phyloP scores from a whole-genome alignment of 2,797 vertebrate species.

The Myripristis murdjan region DNA sequence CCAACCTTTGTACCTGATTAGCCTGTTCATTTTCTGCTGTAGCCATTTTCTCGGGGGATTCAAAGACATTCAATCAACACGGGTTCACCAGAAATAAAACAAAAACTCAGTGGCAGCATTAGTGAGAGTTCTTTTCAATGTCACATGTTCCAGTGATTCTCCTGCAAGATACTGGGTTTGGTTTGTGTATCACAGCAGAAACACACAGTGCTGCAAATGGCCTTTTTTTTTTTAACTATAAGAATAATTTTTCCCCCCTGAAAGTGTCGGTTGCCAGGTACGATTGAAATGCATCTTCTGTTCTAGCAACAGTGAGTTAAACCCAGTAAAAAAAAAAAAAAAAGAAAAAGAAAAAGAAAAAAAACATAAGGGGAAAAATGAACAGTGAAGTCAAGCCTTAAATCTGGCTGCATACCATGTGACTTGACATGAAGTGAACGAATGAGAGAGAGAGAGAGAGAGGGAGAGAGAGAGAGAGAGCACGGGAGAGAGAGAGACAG shows the following conservation, averaged over 20 bases:
- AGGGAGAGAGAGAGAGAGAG: slow-evolving; percentile 23
- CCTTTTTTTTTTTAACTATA: neutral
- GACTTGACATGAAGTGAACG: slow-evolving; percentile 74
- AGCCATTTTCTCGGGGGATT: slow-evolving; percentile 54
- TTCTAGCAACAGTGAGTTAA: slow-evolving; percentile 62
- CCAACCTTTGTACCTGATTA: slow-evolving; percentile 70
- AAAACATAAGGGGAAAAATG: slow-evolving; percentile 40
- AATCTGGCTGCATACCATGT: slow-evolving; percentile 82
- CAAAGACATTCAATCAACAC: slow-evolving; percentile 54
- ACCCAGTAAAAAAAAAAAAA: slow-evolving; percentile 49
- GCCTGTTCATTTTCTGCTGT: slow-evolving; percentile 62
- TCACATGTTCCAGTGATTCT: slow-evolving; percentile 50
- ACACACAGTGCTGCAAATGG: slow-evolving; percentile 26
- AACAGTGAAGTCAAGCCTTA: slow-evolving; percentile 81
- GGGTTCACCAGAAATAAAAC: slow-evolving; percentile 46
- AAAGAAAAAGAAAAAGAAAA: too few relatives aligned
- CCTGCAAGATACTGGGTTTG: slow-evolving; percentile 28
- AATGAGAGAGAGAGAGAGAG: slow-evolving; percentile 66
- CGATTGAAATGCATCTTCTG: slow-evolving; percentile 67
- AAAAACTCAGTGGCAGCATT: slow-evolving; percentile 57
- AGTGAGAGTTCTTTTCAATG: slow-evolving; percentile 57
- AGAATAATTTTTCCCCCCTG: slow-evolving; percentile 34
- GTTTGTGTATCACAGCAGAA: slow-evolving; percentile 38
- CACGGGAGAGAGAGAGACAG: slow-evolving; percentile 25
- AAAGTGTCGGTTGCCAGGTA: slow-evolving; percentile 51